phyloP scores from a whole-genome alignment of 92 coral and sea anemone genomes.

The Palythoa heliodiscus region DNA sequence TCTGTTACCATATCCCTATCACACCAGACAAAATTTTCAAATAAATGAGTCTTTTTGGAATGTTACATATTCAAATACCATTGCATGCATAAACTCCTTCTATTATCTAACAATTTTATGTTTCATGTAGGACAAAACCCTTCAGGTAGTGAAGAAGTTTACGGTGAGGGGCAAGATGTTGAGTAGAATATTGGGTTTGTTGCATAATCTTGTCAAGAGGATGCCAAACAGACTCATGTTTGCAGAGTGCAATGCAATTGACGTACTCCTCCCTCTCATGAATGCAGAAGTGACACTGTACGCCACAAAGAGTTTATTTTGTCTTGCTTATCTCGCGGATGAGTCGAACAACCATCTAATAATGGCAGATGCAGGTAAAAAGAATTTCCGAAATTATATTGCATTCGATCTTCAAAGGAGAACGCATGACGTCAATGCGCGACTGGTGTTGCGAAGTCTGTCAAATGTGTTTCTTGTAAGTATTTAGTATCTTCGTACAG shows the following conservation, averaged over 20 bases:
- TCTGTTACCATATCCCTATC: no score
- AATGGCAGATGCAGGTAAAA: slow-evolving; percentile 71
- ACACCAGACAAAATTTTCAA: no score
- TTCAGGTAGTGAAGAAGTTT: slow-evolving; percentile 35
- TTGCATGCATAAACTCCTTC: not conserved
- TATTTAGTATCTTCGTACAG: no score
- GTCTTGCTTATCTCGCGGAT: slow-evolving; percentile 75
- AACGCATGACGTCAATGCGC: not conserved
- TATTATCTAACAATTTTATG: not conserved
- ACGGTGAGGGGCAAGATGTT: slow-evolving; percentile 62
- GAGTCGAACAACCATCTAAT: slow-evolving; percentile 74
- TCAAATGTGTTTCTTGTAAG: not conserved
- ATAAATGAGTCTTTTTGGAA: no score
- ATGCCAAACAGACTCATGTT: slow-evolving; percentile 63
- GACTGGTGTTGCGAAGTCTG: no score
- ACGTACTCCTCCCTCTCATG: slow-evolving; percentile 62
- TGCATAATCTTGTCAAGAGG: slow-evolving; percentile 72
- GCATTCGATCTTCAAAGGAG: not conserved
- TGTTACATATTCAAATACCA: no score
- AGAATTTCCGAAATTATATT: not conserved
- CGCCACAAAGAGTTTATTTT: slow-evolving; percentile 60
- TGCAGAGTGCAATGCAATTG: slow-evolving; percentile 57
- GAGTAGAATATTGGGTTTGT: slow-evolving; percentile 50
- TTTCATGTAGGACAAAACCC: slow-evolving; percentile 46
- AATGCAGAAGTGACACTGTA: slow-evolving; percentile 66